Evolutionary conservation across 2,888 invertebrate genomes (phyloP), one percentile per base, ranked within the genome.

Genomic region (Ethmia dodecea): DNA sequence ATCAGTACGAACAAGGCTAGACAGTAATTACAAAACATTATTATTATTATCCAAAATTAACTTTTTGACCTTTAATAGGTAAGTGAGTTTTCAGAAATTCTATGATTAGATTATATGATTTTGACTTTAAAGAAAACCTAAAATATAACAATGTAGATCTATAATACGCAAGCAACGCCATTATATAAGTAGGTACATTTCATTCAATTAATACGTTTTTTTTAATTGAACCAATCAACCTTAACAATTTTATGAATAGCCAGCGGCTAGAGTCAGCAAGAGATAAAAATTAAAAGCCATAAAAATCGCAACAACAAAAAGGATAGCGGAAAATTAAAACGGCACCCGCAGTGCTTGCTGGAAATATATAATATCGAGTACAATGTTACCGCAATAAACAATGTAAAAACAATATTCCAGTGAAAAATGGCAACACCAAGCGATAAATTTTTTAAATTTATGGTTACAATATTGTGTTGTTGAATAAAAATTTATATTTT

Each of bases 291-390:
- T 47, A 51, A 52, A 61, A 52, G 47, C 29, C 53, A 43, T 52
- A 50, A 59, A 56, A 48, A 53, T 48, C 26, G 2, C 11, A 12
- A 11, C 26, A 10, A 6, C 5, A 66, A 57, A 54, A 59, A 66
- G 53, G 53, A 56, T 63, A 47, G 64, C 72, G 68, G 70, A 64
- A 73, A 75, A 75, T 75, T 75, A 72, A 73, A 75, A 61, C 47
- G 52, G 52, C 56, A 43, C 69, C 69, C 62, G 59, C 47, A 47
- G 67, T 55, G 60, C 48, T 42, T 37, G 49, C 47, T 50, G 51
- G 53, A 58, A 58, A 67, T 60, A 63, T 58, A 56, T 60, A 60
- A 60, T 60, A 63, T 60, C 61, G 52, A 59, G 60, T 57, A 55
- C 54, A 54, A 49, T 45, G 40, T 46, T 48, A 55, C 53, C 43